Evolutionary conservation across 2,888 invertebrate genomes (phyloP), one percentile per base, ranked within the genome.

Genomic region (Lepetodrilus schrolli): DNA sequence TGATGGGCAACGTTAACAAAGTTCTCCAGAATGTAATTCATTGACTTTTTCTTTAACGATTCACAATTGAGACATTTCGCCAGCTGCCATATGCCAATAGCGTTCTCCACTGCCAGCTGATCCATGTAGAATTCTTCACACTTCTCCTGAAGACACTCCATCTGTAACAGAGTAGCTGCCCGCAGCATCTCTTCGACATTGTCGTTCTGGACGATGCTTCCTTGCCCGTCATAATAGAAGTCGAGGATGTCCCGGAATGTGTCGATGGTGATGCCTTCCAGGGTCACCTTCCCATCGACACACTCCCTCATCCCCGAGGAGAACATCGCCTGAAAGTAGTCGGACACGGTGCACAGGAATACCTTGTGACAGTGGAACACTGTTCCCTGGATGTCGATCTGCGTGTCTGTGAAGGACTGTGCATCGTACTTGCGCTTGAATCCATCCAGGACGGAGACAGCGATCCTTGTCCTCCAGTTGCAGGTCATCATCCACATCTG

Each of bases 91-190:
- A 96, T 94, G 34, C 95, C 94, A 78, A 96, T 93, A 87, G 95
- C 95, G 89, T 96, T 96, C 80, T 93, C 93, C 0, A 95, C 93
- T 34, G 92, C 93, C 23, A 97, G 91, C 74, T 93, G 93, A 66
- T 91, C 91, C 73, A 93, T 92, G 47, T 97, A 92, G 87, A 93
- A 95, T 43, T 94, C 93, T 85, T 94, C 95, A 90, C 96, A 96
- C 36, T 94, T 92, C 76, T 94, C 93, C 72, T 95, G 92, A 65
- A 96, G 93, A 0, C 95, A 95, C 65, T 94, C 91, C 84, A 96
- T 94, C 83, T 95, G 94, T 69, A 97, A 93, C 88, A 96, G 96
- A 91, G 96, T 96, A 2, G 96, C 95, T 0, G 95, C 94, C 85
- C 94, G 93, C 13, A 96, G 91, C 2, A 84, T 68, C 34, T 85